phyloP scores from a whole-genome alignment of 2,888 invertebrate species.

The Epinotia demarniana region DNA sequence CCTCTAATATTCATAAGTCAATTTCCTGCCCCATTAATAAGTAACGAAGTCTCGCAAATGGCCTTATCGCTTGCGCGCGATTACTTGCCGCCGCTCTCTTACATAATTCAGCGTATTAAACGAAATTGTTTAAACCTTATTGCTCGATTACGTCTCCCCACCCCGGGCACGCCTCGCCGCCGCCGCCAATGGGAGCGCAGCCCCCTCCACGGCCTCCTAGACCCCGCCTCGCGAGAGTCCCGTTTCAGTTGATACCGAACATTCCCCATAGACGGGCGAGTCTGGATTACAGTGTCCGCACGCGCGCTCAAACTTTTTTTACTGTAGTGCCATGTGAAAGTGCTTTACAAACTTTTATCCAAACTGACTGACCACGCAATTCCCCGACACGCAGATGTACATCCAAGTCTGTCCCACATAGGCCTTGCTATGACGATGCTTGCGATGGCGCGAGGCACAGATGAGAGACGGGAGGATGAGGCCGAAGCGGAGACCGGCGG shows the following conservation, averaged over 20 bases:
- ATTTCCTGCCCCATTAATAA: constrained; percentile 85
- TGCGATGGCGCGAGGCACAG: constrained; percentile 80
- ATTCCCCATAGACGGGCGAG: constrained; percentile 28
- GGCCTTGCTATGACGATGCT: constrained; percentile 83
- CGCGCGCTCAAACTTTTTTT: constrained; percentile 42
- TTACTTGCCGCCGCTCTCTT: constrained; percentile 84
- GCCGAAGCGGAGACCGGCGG: constrained; percentile 71
- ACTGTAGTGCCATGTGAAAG: constrained; percentile 53
- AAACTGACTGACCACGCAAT: constrained; percentile 1
- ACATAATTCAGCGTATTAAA: constrained; percentile 86
- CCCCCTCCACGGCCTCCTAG: constrained; percentile 59
- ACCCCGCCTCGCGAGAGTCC: constrained; percentile 64
- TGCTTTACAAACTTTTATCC: constrained; percentile 47
- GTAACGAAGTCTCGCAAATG: constrained; percentile 85
- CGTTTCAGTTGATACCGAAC: constrained; percentile 62
- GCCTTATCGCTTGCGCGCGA: constrained; percentile 85
- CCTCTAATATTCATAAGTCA: constrained; percentile 85
- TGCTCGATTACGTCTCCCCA: constrained; percentile 84
- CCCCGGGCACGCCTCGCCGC: constrained; percentile 80
- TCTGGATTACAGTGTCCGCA: constrained; percentile 62
- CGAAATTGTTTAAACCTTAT: constrained; percentile 86
- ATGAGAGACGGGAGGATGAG: constrained; percentile 73
- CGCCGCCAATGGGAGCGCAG: constrained; percentile 71
- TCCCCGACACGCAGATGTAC: constrained; percentile 34
- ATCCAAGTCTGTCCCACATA: constrained; percentile 51